A percentile compares a stretch with the other conserved stretches of the same genome.
Conservation (phyloP, 2,113 vertebrate genomes). For the Okapia johnstoni region DNA sequence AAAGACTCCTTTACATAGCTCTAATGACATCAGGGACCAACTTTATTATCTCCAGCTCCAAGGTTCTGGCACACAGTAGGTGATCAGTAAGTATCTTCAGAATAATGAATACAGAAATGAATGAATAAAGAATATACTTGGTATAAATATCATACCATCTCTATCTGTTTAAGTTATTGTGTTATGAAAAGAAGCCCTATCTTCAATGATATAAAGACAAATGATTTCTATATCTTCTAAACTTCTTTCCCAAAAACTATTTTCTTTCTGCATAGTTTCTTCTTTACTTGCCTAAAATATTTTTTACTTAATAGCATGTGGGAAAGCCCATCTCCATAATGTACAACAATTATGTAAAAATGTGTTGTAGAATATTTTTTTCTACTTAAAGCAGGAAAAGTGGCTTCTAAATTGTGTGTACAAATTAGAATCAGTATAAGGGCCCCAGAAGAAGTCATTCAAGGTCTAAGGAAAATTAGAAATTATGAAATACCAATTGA, state of each 20-base stretch:
- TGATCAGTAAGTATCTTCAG: neutral
- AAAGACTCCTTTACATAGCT: neutral
- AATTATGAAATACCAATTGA: constrained; percentile 17
- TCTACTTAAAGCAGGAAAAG: constrained; percentile 14
- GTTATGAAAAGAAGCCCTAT: neutral
- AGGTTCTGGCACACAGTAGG: neutral
- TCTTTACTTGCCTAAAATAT: constrained; percentile 15
- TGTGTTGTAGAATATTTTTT: constrained; percentile 23
- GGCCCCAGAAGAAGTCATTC: constrained; percentile 17
- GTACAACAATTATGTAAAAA: constrained; percentile 52
- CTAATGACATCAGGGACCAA: neutral
- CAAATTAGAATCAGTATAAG: constrained; percentile 18
- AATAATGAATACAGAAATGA: neutral
- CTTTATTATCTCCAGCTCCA: neutral
- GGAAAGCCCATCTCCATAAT: constrained; percentile 24
- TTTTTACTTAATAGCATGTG: constrained; percentile 14
- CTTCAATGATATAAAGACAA: neutral
- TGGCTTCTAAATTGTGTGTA: constrained; percentile 10
- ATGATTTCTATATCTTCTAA: neutral
- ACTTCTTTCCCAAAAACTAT: neutral
- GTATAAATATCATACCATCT: neutral
- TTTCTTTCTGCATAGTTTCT: neutral
- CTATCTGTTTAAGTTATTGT: neutral
- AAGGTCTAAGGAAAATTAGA: neutral
- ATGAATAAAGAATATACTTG: neutral